Conservation (phyloP, 2,888 invertebrate species). For the Yponomeuta plumbellus region DNA sequence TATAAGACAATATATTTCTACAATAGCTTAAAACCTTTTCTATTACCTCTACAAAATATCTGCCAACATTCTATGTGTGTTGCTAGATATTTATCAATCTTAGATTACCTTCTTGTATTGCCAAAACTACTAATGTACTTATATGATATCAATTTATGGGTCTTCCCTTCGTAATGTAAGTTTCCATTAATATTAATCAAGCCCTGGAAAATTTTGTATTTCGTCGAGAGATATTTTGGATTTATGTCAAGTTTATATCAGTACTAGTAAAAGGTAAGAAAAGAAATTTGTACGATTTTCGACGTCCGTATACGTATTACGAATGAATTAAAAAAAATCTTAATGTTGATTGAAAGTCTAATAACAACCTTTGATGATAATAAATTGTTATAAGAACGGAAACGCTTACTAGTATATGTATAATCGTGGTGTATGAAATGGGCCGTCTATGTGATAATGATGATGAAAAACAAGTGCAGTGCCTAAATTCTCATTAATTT, state of each 20-base stretch:
- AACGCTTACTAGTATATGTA: constrained; percentile 74
- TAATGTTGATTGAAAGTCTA: not conserved
- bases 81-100: not conserved
- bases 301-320: not conserved
- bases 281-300: not conserved
- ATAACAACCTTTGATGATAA: constrained; percentile 36
- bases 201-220: not conserved
- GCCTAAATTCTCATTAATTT: constrained; percentile 70
- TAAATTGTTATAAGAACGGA: constrained; percentile 67
- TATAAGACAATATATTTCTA: not conserved
- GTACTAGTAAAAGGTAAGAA: not conserved
- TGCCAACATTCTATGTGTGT: not conserved
- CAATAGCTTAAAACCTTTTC: not conserved
- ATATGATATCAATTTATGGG: not conserved
- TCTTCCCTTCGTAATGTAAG: not conserved
- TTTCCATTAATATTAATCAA: too few relatives aligned
- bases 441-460: constrained; percentile 65
- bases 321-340: not conserved
- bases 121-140: not conserved
- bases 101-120: constrained; percentile 2
- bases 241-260: not conserved
- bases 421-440: constrained; percentile 52
- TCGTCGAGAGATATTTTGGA: not conserved
- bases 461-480: constrained; percentile 59
- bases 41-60: not conserved